Conservation (phyloP, 2,113 vertebrate genomes). For the Desmodus rotundus region DNA sequence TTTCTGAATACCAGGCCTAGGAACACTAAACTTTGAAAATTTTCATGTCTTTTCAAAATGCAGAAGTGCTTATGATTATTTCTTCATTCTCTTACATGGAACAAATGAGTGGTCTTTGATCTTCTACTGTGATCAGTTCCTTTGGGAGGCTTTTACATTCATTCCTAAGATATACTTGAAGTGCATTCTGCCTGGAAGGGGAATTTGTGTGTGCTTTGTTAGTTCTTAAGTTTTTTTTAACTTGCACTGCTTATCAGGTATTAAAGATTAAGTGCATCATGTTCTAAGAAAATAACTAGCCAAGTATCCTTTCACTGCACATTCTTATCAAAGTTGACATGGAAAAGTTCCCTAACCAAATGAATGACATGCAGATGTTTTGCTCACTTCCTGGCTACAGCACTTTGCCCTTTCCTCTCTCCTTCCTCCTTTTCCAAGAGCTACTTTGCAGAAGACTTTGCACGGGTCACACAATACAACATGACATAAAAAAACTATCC, state of each 20-base stretch:
- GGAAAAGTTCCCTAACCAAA: neutral
- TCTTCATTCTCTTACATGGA: neutral
- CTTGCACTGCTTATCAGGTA: neutral
- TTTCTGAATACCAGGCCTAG: neutral
- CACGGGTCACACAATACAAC: neutral
- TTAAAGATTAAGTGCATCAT: neutral
- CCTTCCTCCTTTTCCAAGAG: neutral
- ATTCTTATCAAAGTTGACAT: neutral
- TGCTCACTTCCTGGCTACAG: neutral
- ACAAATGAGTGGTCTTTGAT: neutral
- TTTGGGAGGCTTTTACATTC: neutral
- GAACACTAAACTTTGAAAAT: neutral
- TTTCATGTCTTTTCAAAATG: neutral
- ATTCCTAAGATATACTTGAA: conserved; percentile 23
- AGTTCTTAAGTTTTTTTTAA: conserved; percentile 16
- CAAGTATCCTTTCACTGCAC: neutral
- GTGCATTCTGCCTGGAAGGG: conserved; percentile 16
- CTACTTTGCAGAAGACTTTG: neutral
- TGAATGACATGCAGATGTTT: neutral
- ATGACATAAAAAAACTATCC: neutral
- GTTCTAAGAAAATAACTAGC: neutral
- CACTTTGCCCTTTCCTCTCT: neutral
- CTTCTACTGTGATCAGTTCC: neutral
- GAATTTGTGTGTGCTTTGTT: conserved; percentile 36
- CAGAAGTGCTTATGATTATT: neutral